Conservation (phyloP, 2,888 invertebrate genomes). For the Diarsia dahlii region DNA sequence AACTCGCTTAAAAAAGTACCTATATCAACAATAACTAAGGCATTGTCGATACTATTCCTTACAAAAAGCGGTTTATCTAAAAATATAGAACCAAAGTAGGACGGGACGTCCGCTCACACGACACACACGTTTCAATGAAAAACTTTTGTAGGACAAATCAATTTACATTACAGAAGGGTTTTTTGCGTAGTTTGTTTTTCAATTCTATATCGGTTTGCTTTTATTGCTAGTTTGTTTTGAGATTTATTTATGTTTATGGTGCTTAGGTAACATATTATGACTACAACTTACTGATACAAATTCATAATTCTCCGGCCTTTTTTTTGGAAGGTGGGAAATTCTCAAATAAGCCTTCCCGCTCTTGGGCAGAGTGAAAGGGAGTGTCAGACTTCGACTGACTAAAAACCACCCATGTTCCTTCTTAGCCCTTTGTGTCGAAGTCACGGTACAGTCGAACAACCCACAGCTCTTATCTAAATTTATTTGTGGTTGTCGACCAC, state of each 20-base stretch:
- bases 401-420: no score
- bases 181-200: slow-evolving; percentile 32
- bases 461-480: no score
- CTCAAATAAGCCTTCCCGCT: no score
- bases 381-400: no score
- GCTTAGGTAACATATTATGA: no score
- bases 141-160: slow-evolving; percentile 52
- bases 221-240: not conserved
- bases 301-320: no score
- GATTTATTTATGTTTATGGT: slow-evolving; percentile 7
- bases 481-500: no score
- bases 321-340: no score
- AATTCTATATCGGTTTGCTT: not conserved
- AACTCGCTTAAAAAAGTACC: not conserved
- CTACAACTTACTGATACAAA: no score
- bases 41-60: not conserved
- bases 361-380: no score
- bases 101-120: slow-evolving; percentile 14
- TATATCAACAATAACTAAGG: not conserved
- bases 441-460: no score
- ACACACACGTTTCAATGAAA: slow-evolving; percentile 53
- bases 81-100: slow-evolving; percentile 35
- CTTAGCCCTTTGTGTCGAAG: no score
- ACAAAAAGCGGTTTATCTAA: slow-evolving; percentile 3
- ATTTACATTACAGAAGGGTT: slow-evolving; percentile 47